Evolutionary conservation across 1,140 invertebrate genomes (phyloP).

Genomic region (Nomia melanderi): DNA sequence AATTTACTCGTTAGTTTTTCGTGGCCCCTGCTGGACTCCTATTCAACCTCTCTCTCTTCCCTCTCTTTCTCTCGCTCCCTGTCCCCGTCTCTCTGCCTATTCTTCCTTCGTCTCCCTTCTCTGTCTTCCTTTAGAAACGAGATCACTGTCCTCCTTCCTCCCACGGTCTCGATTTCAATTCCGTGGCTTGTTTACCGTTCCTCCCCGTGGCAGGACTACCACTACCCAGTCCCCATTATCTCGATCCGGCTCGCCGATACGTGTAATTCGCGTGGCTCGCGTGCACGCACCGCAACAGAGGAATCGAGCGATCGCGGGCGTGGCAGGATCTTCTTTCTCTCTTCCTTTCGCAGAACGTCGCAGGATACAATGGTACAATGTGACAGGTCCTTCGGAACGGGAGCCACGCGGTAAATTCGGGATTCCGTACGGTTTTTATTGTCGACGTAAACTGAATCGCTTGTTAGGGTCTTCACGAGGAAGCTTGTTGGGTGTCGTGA

Average conservation of each 20-base stretch:
- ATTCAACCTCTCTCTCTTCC: constrained; percentile 1
- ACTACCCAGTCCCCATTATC: constrained; percentile 52
- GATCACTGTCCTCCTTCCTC: background rate
- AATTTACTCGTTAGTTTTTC: constrained; percentile 75
- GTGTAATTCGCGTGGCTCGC: constrained; percentile 60
- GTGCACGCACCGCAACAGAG: constrained; percentile 25
- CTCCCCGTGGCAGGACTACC: constrained; percentile 10
- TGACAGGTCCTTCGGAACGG: too few species aligned
- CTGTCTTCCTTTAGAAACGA: too few species aligned
- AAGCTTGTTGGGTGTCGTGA: too few species aligned
- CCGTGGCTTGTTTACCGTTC: constrained; percentile 38
- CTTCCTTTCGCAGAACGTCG: too few species aligned
- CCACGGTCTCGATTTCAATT: constrained; percentile 52
- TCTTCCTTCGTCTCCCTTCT: too few species aligned
- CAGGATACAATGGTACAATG: too few species aligned
- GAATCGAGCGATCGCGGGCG: constrained; percentile 11
- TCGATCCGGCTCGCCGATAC: constrained; percentile 61
- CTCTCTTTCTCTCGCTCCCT: background rate
- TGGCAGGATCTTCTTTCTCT: too few species aligned
- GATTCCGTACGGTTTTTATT: too few species aligned
- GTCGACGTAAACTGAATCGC: too few species aligned
- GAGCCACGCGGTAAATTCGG: too few species aligned
- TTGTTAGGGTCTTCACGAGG: too few species aligned
- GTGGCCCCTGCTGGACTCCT: constrained; percentile 40
- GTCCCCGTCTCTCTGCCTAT: background rate